Conservation (phyloP, 2,888 invertebrate genomes). For the Girardia tigrina region DNA sequence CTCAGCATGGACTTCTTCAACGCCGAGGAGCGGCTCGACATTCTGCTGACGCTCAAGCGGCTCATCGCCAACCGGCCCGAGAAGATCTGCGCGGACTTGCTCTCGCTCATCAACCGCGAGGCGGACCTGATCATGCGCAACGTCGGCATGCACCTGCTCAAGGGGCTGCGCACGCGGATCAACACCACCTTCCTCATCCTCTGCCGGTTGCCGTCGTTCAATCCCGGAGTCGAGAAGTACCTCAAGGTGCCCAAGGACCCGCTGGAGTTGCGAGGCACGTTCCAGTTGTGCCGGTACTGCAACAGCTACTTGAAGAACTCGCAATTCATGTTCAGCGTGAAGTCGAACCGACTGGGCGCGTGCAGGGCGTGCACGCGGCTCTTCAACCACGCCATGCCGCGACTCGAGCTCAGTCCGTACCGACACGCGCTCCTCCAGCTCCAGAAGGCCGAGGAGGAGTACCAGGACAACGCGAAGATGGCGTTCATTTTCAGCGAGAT, state of each 20-base stretch:
- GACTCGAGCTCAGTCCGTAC: background rate
- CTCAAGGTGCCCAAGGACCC: background rate
- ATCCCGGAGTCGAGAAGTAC: conserved; percentile 16
- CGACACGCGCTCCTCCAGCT: background rate
- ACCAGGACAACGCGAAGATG: background rate
- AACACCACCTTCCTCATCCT: conserved; percentile 17
- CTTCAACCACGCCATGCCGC: background rate
- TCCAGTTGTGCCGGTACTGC: conserved; percentile 25
- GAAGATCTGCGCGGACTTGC: conserved; percentile 3
- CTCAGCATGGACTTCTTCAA: conserved; percentile 27
- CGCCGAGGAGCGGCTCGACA: conserved; percentile 23
- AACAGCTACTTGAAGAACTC: background rate
- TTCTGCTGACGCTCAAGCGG: conserved; percentile 20
- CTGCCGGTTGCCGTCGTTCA: background rate
- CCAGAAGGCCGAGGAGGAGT: background rate
- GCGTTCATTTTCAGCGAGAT: conserved; percentile 16
- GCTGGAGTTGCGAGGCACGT: conserved; percentile 16
- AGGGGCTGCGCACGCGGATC: conserved; percentile 4
- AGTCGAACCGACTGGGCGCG: background rate
- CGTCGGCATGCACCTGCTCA: background rate
- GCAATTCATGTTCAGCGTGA: conserved; percentile 24
- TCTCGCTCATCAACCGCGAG: conserved; percentile 12
- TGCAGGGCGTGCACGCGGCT: conserved; percentile 15
- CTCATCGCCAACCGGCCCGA: background rate
- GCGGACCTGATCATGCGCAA: conserved; percentile 17